phyloP scores from a whole-genome alignment of 2,888 invertebrate species.

The Ypsolopha sequella region DNA sequence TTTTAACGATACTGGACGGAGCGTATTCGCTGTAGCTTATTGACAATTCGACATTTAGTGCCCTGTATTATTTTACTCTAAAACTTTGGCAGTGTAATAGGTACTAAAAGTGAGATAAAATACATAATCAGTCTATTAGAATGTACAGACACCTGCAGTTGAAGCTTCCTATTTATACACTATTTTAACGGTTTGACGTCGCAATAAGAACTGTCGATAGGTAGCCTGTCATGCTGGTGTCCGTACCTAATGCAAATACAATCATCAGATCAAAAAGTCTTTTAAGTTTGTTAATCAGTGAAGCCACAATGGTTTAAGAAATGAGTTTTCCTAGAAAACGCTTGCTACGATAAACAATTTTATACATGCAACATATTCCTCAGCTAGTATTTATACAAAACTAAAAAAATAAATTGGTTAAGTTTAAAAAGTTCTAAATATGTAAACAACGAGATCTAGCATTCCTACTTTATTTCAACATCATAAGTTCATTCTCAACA shows the following conservation, averaged over 20 bases:
- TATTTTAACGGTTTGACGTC: too few species aligned
- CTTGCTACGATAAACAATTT: not conserved
- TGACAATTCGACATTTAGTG: constrained; percentile 17
- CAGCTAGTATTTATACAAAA: constrained; percentile 1
- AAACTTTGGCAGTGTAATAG: constrained; percentile 59
- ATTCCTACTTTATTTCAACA: constrained; percentile 27
- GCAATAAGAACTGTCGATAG: too few species aligned
- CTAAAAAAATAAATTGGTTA: not conserved
- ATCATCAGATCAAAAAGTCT: not conserved
- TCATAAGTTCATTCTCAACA: too few species aligned
- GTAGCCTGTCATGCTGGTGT: too few species aligned
- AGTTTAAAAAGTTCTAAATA: not conserved
- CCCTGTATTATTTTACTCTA: constrained; percentile 22
- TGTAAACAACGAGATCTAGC: constrained; percentile 60
- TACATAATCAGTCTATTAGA: constrained; percentile 36
- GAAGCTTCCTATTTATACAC: too few species aligned
- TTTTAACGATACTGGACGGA: constrained; percentile 42
- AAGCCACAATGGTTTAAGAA: constrained; percentile 1
- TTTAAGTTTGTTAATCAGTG: not conserved
- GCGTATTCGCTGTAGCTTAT: constrained; percentile 37
- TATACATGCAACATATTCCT: not conserved
- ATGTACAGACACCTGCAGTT: too few species aligned
- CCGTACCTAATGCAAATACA: not conserved
- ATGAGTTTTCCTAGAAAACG: constrained; percentile 6
- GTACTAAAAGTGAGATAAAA: constrained; percentile 29